Percentiles rank a stretch among this genome's conserved stretches.
These are phyloP conservation scores for Tachina fera DNA, from an alignment of 2,888 invertebrate genomes.

Conservation along the genomic window DNA sequence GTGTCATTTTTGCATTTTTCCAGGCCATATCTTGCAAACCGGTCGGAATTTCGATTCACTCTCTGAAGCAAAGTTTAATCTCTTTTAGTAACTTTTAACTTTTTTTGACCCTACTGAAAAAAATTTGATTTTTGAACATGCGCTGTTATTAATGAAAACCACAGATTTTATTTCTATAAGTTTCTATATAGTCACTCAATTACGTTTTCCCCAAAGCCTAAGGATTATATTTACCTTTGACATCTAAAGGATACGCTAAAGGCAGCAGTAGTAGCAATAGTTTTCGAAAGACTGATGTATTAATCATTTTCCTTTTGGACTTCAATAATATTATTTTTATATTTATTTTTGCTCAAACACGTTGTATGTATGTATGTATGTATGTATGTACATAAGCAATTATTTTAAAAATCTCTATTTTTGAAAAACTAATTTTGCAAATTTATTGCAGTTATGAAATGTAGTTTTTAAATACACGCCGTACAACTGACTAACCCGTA, in stretches of 20 bases:
- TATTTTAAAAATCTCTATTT: background rate
- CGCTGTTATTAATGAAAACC: too few species aligned
- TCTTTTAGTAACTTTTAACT: too few species aligned
- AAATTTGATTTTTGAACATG: too few species aligned
- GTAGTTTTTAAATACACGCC: slow-evolving; percentile 38
- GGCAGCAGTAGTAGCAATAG: slow-evolving; percentile 58
- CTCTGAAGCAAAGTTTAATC: too few species aligned
- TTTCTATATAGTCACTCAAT: background rate
- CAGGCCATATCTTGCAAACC: too few species aligned
- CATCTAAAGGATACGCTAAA: slow-evolving; percentile 52
- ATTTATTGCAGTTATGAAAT: slow-evolving; percentile 5
- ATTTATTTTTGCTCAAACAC: background rate
- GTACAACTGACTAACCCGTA: slow-evolving; percentile 53
- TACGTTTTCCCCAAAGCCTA: background rate
- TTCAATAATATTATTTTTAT: background rate
- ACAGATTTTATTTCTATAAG: too few species aligned
- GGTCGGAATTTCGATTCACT: too few species aligned
- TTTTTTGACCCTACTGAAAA: too few species aligned
- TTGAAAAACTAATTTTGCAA: background rate
- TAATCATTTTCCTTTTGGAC: background rate
- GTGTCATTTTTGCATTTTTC: too few species aligned
- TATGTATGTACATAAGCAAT: too few species aligned
- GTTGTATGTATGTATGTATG: too few species aligned
- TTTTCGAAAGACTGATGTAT: slow-evolving; percentile 29
- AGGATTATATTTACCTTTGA: slow-evolving; percentile 37